A percentile compares a stretch with the other conserved stretches of the same genome.
phyloP scores from a whole-genome alignment of 2,888 invertebrate species.

The Acleris laterana region DNA sequence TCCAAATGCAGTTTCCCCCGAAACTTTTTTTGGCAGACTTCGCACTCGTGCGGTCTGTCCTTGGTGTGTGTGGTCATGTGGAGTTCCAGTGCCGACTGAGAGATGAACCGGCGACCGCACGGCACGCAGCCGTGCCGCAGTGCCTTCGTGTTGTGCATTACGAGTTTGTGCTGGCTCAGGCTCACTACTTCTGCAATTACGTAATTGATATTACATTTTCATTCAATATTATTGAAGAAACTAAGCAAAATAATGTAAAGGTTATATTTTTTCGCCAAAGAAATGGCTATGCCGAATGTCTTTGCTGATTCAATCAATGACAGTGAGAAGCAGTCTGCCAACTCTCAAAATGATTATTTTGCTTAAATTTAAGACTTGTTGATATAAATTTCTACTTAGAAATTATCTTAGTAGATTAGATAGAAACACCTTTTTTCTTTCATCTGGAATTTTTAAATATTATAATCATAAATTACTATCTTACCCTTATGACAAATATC shows the following conservation, averaged over 20 bases:
- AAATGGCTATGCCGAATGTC: too few relatives aligned
- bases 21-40: slow-evolving; percentile 63
- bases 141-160: slow-evolving; percentile 54
- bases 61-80: slow-evolving; percentile 67
- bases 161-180: slow-evolving; percentile 52
- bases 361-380: too few relatives aligned
- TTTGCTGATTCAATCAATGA: too few relatives aligned
- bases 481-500: slow-evolving; percentile 70
- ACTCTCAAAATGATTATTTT: too few relatives aligned
- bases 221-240: too few relatives aligned
- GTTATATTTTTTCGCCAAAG: too few relatives aligned
- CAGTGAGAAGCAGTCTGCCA: too few relatives aligned
- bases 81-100: slow-evolving; percentile 51
- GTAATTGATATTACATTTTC: background rate
- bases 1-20: slow-evolving; percentile 51
- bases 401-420: too few relatives aligned
- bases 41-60: slow-evolving; percentile 62
- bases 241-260: too few relatives aligned
- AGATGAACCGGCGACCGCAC: slow-evolving; percentile 63
- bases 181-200: slow-evolving; percentile 56
- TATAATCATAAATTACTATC: slow-evolving; percentile 26
- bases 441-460: too few relatives aligned
- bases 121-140: slow-evolving; percentile 57
- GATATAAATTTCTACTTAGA: background rate
- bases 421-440: background rate